Evolutionary conservation across 2,113 vertebrate genomes (phyloP).

Genomic region (Malurus cyaneus): DNA sequence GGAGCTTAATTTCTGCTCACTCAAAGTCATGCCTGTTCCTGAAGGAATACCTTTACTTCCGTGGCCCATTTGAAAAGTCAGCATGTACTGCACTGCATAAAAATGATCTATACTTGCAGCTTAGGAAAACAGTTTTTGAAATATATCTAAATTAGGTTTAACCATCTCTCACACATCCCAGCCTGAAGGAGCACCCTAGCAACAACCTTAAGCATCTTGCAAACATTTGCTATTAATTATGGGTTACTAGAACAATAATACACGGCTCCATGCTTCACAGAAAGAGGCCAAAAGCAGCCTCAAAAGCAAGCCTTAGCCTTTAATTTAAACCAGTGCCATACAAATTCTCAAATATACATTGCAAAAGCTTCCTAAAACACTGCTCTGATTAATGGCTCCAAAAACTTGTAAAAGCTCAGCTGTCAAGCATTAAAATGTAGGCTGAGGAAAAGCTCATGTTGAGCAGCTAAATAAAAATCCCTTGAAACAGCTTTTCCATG

Average conservation of each 20-base stretch:
- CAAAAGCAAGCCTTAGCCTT: background rate
- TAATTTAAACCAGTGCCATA: constrained; percentile 44
- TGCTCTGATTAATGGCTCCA: constrained; percentile 9
- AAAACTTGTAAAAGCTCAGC: constrained; percentile 43
- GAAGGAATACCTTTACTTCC: background rate
- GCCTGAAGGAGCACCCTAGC: constrained; percentile 16
- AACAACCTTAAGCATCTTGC: constrained; percentile 21
- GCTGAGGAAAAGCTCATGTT: background rate
- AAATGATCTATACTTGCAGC: background rate
- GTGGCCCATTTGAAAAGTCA: background rate
- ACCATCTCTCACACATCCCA: background rate
- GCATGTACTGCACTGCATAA: background rate
- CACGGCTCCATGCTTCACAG: background rate
- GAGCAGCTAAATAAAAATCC: background rate
- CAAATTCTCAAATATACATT: constrained; percentile 19
- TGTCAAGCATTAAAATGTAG: constrained; percentile 3
- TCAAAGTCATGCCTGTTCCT: background rate
- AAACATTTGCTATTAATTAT: constrained; percentile 60
- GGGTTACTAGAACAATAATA: constrained; percentile 4
- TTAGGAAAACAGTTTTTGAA: background rate
- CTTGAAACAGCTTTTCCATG: background rate
- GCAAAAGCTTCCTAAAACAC: background rate
- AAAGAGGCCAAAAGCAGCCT: constrained; percentile 2
- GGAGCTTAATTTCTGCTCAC: background rate
- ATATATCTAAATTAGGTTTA: constrained; percentile 22